phyloP scores from a whole-genome alignment of 2,797 vertebrate species.

The Sebastes nivosus region DNA sequence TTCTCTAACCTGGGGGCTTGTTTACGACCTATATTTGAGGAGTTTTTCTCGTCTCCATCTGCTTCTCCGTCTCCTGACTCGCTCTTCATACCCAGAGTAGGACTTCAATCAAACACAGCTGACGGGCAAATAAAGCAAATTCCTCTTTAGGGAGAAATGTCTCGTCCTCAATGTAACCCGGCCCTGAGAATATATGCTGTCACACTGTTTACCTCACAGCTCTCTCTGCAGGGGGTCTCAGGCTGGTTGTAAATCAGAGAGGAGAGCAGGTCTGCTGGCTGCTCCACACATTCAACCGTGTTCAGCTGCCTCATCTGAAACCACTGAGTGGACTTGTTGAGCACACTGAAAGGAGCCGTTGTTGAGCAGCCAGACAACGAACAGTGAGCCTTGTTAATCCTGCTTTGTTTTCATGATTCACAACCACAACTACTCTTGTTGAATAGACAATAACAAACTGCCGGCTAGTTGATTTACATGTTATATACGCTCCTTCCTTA shows the following conservation, averaged over 20 bases:
- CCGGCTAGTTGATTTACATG: constrained; percentile 17
- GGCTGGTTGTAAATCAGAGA: not conserved
- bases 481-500: not conserved
- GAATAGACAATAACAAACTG: constrained; percentile 33
- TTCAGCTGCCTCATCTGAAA: constrained; percentile 36
- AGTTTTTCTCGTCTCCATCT: not conserved
- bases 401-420: constrained; percentile 2
- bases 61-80: not conserved
- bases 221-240: constrained; percentile 20
- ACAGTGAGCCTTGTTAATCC: constrained; percentile 46
- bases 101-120: constrained; percentile 8
- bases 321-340: constrained; percentile 34
- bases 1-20: too few species aligned
- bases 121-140: not conserved
- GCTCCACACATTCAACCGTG: constrained; percentile 18
- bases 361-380: constrained; percentile 44
- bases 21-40: not conserved
- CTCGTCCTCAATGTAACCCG: not conserved
- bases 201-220: constrained; percentile 23
- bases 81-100: not conserved
- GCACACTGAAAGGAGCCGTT: constrained; percentile 43
- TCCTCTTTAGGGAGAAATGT: not conserved
- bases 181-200: not conserved
- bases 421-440: not conserved
- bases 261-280: constrained; percentile 3